Evolutionary conservation across 2,797 vertebrate species (phyloP).

Genomic region (Pseudochirops cupreus): DNA sequence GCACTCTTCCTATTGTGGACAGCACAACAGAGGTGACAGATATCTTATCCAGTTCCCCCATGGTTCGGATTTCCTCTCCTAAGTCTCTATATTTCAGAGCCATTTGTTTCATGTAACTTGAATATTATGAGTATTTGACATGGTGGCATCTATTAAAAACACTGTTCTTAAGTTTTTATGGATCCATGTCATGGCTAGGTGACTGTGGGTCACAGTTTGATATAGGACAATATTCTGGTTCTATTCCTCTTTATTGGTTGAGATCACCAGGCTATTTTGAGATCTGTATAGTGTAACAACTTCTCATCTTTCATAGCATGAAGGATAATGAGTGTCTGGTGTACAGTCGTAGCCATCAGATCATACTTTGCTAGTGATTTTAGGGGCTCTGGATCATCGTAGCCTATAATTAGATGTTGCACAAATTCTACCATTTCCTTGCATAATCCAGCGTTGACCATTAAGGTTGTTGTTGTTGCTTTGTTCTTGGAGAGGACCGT

Average conservation of each 20-base stretch:
- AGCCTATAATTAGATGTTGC: background rate
- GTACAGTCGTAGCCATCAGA: background rate
- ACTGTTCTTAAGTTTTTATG: background rate
- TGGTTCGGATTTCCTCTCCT: background rate
- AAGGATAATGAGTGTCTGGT: background rate
- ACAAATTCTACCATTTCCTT: background rate
- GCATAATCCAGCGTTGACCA: background rate
- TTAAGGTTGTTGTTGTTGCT: background rate
- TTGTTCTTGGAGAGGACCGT: too few relatives aligned
- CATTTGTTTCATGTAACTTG: background rate
- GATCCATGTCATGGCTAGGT: background rate
- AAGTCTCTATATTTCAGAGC: background rate
- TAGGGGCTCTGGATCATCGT: background rate
- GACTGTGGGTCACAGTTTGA: background rate
- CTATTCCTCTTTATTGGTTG: background rate
- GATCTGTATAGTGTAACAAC: background rate
- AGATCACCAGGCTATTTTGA: conserved; percentile 48
- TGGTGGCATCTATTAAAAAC: background rate
- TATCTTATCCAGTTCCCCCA: background rate
- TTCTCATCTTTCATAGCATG: background rate
- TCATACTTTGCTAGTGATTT: background rate
- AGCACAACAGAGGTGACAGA: background rate
- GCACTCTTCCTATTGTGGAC: background rate
- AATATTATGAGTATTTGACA: background rate
- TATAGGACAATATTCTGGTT: background rate